These are phyloP conservation scores for Stegostoma tigrinum DNA, from an alignment of 2,113 vertebrate genomes.

Conservation along the genomic window DNA sequence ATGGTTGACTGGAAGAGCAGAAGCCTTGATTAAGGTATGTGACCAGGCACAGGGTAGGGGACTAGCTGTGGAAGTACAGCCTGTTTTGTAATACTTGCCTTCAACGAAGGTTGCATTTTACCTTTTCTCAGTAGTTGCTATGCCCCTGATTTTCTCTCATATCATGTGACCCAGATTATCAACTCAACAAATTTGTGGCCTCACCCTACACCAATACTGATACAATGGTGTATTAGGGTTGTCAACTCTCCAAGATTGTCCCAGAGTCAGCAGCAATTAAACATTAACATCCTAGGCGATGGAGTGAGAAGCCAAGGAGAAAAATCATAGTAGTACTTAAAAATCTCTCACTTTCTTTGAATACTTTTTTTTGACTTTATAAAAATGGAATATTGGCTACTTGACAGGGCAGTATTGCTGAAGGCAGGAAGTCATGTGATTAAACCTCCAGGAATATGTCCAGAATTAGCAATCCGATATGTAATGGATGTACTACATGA, in stretches of 20 bases:
- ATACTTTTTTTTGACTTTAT: neutral
- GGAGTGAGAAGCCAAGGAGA: no score
- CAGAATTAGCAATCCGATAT: neutral
- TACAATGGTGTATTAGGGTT: no score
- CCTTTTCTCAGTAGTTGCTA: neutral
- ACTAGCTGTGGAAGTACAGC: neutral
- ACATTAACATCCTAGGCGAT: no score
- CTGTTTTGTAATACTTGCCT: neutral
- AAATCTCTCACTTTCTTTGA: neutral
- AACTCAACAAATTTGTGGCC: no score
- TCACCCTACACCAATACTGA: no score
- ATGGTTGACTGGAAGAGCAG: neutral
- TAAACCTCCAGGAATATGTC: neutral
- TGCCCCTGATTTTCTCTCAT: neutral
- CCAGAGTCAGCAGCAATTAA: no score
- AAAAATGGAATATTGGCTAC: neutral
- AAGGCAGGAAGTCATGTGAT: neutral
- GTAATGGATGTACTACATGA: neutral
- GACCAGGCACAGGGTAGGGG: neutral
- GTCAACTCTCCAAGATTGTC: no score
- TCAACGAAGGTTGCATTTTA: neutral
- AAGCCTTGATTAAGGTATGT: neutral
- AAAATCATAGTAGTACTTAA: neutral
- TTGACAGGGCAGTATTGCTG: neutral
- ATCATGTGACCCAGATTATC: no score